Evolutionary conservation across 2,888 invertebrate species (phyloP), one percentile per base, ranked within the genome.

Genomic region (Sepioteuthis lessoniana): DNA sequence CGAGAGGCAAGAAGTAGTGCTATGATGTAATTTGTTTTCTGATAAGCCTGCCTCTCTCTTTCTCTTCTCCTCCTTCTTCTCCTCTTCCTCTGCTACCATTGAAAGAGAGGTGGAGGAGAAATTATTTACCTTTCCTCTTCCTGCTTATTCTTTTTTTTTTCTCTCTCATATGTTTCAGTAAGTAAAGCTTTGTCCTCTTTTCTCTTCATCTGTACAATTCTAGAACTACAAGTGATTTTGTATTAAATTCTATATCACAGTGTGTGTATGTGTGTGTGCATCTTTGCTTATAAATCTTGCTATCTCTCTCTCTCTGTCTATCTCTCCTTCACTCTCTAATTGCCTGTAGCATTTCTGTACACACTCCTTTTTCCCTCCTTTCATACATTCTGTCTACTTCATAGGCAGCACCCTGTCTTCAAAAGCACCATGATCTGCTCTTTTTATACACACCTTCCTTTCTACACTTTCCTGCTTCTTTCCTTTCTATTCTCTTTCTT

Each of bases 181-280:
- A n/a, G n/a, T n/a, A n/a, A n/a, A n/a, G n/a, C n/a, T n/a, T n/a
- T n/a, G n/a, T n/a, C n/a, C n/a, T n/a, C n/a, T n/a, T 76, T 76
- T 76, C 76, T 76, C 31, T 76, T 76, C 76, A 76, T 76, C n/a
- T n/a, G 76, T 31, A n/a, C n/a, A 76, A 76, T 10, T 10, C n/a
- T 76, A 76, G 76, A 76, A 76, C 76, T 76, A 76, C 76, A 76
- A 76, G 76, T 76, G 31, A n/a, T 76, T 76, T 76, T 76, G 76
- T 76, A 8, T n/a, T n/a, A 10, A 10, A 10, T 31, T 76, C 76
- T 13, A 76, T 76, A 76, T 76, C 31, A n/a, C 31, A 28, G 25
- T 60, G 28, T 25, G n/a, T 76, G n/a, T 76, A 19, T 76, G n/a
- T n/a, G 31, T 60, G 31, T 60, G 31, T 60, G 60, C 10, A 31